Base-by-base conservation (phyloP, 1,140 invertebrate genomes). In the Hirudo medicinalis region DNA sequence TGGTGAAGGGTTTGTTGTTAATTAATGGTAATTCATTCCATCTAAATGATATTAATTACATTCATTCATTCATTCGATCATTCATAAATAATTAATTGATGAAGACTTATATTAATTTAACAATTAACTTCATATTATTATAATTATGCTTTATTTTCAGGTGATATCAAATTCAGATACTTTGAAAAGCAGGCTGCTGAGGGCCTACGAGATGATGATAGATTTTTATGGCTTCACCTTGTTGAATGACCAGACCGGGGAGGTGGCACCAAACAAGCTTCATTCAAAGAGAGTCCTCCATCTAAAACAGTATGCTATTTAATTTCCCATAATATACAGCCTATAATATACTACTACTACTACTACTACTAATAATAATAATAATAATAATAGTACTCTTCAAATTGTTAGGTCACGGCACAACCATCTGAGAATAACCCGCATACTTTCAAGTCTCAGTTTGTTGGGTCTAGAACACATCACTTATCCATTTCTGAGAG, bases 211-310 rank as follows among this genome's bases (percentile, higher is more conserved):
- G 11, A 25, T 63, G 57, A 63, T 63, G 57, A 1, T 63, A 13
- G 29, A 63, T 13, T 63, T 63, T 63, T 63, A 63, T 63, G 57
- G 57, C 57, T 63, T 63, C 57, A 63, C 22, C 22, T 0, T 63
- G 57, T 4, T 25, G 6, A 63, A 32, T n/a, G 20, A 63, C 9
- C 22, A 22, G 5, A 63, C 57, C 8, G 57, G 57, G 11, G 11
- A n/a, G 19, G 57, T 63, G 29, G 11, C 11, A 63, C 29, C 29
- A 63, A 22, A 25, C 29, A 63, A 20, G 11, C 22, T 25, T 63
- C 29, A 32, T 11, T 25, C 11, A 13, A 32, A 63, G 19, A 13
- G 57, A 63, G 11, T 63, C 19, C 2, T 11, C 29, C 22, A 63
- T n/a, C 57, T 63, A 6, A 25, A 32, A 25, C 4, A 0, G 57